Evolutionary conservation across 2,113 vertebrate species (phyloP), one percentile per base, ranked within the genome.

Genomic region (Bufo gargarizans): DNA sequence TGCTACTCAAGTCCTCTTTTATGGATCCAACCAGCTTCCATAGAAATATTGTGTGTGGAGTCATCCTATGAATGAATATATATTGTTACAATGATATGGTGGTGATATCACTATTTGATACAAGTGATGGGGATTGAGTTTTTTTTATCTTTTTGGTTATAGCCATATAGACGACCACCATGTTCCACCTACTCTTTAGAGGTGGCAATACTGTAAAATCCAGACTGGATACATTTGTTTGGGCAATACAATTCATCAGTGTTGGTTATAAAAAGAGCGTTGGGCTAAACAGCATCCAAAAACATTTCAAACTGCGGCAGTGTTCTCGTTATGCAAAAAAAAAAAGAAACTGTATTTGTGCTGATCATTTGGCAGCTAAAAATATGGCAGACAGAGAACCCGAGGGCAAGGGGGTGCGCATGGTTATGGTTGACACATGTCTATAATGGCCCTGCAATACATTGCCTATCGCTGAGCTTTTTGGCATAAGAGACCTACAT

Each of bases 391-490:
- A 45, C 56, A 5, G 6, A 81, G 14, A 61, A 19, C 9, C 55
- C 53, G 16, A 19, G 78, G 55, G 78, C 13, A 81, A 16, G 19
- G 77, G 78, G 78, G 55, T 12, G 77, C 20, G 14, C 53, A 33
- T 16, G 47, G 17, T 4, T 47, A 47, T 74, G 7, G 43, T 17
- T 74, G 71, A 74, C 77, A 56, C 50, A 13, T 78, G 20, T 56
- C 50, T 45, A 59, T 58, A 71, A 84, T 9, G 59, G 19, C 63
- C 50, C 47, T 84, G 82, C 67, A 55, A 22, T 69, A 33, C 59
- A 55, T 50, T 78, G 81, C 84, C 87, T 84, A 63, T 58, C 33
- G 74, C 87, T 55, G 61, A 89, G 72, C 69, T 82, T 84, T 59
- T 84, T 89, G 87, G 87, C 82, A 77, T 78, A 69, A 19, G 13